Evolutionary conservation across 2,888 invertebrate genomes (phyloP), one percentile per base, ranked within the genome.

Genomic region (Anorthoa munda): DNA sequence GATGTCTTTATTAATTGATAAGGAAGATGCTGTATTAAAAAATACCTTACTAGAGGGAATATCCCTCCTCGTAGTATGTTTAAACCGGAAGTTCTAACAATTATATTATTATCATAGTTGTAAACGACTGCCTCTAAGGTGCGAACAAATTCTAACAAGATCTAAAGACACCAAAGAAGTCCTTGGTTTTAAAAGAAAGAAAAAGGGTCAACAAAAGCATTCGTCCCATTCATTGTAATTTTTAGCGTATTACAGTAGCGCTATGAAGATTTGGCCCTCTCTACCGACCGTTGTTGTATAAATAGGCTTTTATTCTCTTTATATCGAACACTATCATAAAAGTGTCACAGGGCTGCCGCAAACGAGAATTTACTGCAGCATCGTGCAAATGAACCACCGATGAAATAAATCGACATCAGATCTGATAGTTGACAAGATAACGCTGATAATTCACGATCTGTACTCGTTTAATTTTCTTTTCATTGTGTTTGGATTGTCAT

Each of bases 341-440:
- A 95, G 93, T 95, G 95, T 95, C 95, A 94, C 88, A 87, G 88
- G 92, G 89, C 89, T 91, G 90, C 90, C 92, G 90, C 95, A 95
- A 95, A 95, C 94, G 94, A 95, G 95, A 92, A 96, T 95, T 93
- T 94, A 96, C 91, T 91, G 88, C 80, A 84, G 86, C 88, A 84
- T 90, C 92, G 94, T 95, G 95, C 95, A 96, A 96, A 95, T 95
- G 95, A 95, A 93, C 89, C 90, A 86, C 84, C 91, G 90, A 92
- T 90, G 90, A 90, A 90, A 94, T 93, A 93, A 94, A 94, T 94
- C 93, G 91, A 86, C 88, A 77, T 86, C 83, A 89, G 86, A 87
- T 84, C 87, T 82, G 92, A 93, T 94, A 92, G 92, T 92, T 93
- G 93, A 92, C 90, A 91, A 89, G 93, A 94, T 94, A 93, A 89